phyloP scores from a whole-genome alignment of 2,888 invertebrate species.

The Argynnis bischoffii region DNA sequence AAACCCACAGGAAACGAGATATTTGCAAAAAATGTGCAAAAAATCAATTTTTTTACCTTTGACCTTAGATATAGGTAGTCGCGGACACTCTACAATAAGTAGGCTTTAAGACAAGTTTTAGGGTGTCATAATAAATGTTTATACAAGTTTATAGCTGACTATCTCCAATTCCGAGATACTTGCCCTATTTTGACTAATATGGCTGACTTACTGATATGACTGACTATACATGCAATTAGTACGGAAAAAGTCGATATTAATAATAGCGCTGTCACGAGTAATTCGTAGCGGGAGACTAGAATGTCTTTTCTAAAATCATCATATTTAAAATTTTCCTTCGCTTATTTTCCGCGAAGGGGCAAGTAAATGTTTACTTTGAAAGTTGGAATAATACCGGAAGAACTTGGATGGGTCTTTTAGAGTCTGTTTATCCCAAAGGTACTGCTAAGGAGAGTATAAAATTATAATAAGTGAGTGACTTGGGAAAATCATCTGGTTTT shows the following conservation, averaged over 20 bases:
- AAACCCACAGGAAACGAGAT: too few species aligned
- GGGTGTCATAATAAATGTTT: too few species aligned
- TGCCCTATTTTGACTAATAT: too few species aligned
- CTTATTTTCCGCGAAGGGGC: constrained; percentile 15
- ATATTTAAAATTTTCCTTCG: constrained; percentile 25
- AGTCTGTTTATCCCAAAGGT: constrained; percentile 14
- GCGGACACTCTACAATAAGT: too few species aligned
- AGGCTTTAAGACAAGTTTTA: too few species aligned
- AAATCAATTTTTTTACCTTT: too few species aligned
- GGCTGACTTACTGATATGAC: too few species aligned
- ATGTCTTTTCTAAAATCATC: constrained; percentile 27
- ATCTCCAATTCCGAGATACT: too few species aligned
- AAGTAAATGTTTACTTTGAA: constrained; percentile 22
- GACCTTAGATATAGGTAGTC: too few species aligned
- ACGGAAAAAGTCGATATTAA: constrained; percentile 2
- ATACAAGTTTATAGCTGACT: too few species aligned
- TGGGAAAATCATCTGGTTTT: constrained; percentile 2
- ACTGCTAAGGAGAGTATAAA: constrained; percentile 10
- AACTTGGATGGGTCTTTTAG: constrained; percentile 5
- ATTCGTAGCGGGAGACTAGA: constrained; percentile 23
- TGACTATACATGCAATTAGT: neutral
- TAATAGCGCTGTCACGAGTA: constrained; percentile 3
- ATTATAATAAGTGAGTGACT: constrained; percentile 19
- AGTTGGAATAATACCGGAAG: constrained; percentile 24
- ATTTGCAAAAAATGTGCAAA: too few species aligned